Conservation (phyloP, 2,888 invertebrate genomes). For the Schrankia costaestrigalis region DNA sequence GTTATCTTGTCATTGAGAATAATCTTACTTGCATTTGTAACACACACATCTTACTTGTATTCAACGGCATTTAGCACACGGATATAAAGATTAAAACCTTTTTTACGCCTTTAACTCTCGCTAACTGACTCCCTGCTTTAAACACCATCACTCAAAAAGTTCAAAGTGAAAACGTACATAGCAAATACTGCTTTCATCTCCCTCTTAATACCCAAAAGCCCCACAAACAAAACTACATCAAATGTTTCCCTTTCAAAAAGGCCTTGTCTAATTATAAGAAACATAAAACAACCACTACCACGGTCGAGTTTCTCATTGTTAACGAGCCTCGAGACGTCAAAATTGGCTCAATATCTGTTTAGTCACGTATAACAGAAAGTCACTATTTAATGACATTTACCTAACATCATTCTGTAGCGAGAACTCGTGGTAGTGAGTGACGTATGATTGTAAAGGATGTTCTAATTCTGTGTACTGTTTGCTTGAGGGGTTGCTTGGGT, state of each 20-base stretch:
- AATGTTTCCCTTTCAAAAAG: constrained; percentile 25
- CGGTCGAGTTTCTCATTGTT: constrained; percentile 32
- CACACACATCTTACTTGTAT: too few species aligned
- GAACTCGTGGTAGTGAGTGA: constrained; percentile 25
- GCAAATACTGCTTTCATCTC: too few species aligned
- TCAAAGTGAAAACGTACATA: too few species aligned
- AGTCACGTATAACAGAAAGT: constrained; percentile 48
- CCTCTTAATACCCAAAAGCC: constrained; percentile 3
- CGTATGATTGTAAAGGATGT: constrained; percentile 20
- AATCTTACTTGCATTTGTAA: too few species aligned
- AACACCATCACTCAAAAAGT: too few species aligned
- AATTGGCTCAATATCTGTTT: constrained; percentile 59
- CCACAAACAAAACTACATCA: constrained; percentile 9
- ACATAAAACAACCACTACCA: constrained; percentile 36
- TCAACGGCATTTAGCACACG: too few species aligned
- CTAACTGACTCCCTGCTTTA: too few species aligned
- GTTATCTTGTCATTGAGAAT: too few species aligned
- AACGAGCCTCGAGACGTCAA: constrained; percentile 44
- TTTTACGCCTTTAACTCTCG: too few species aligned
- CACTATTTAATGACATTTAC: constrained; percentile 52
- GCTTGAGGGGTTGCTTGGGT: too few species aligned
- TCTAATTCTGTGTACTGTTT: neutral
- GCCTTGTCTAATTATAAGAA: constrained; percentile 28
- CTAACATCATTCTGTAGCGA: constrained; percentile 29
- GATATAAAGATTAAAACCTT: too few species aligned